These are phyloP conservation scores for Xenotilapia flavipinnis DNA, from an alignment of 2,113 vertebrate species.

Conservation along the genomic window DNA sequence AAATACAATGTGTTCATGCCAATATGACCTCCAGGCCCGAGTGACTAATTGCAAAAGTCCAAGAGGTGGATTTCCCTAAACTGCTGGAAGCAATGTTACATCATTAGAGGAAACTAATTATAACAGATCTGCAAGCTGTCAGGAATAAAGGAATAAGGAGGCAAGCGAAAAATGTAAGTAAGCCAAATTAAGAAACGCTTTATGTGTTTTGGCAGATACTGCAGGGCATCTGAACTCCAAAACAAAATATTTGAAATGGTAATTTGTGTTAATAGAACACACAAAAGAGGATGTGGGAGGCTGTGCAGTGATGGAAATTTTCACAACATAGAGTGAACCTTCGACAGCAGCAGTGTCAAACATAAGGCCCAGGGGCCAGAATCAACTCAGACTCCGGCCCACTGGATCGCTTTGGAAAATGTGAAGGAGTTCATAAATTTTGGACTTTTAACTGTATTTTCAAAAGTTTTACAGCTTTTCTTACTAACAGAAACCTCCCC, in stretches of 20 bases:
- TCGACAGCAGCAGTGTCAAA: not conserved
- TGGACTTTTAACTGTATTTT: not conserved
- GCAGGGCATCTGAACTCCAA: not conserved
- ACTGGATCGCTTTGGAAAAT: rapidly evolving
- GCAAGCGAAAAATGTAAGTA: not conserved
- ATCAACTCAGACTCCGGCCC: rapidly evolving
- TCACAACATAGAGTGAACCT: not conserved
- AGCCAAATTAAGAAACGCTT: not conserved
- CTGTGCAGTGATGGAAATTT: not conserved
- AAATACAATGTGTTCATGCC: not conserved
- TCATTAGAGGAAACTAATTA: not conserved
- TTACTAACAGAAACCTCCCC: not conserved
- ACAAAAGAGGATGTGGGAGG: not conserved
- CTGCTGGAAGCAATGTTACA: not conserved
- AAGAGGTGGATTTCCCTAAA: slow-evolving; percentile 8
- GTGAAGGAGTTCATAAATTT: not conserved
- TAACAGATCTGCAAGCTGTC: not conserved
- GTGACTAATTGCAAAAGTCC: slow-evolving; percentile 1
- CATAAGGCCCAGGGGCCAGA: not conserved
- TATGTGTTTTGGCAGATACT: slow-evolving; percentile 13
- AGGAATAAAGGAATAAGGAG: not conserved
- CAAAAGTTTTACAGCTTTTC: not conserved
- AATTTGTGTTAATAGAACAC: slow-evolving; percentile 19
- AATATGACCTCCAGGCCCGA: not conserved
- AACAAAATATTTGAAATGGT: slow-evolving; percentile 24